A percentile compares a stretch with the other conserved stretches of the same genome.
Evolutionary conservation across 2,797 vertebrate genomes (phyloP).

Genomic region (Lemur catta): DNA sequence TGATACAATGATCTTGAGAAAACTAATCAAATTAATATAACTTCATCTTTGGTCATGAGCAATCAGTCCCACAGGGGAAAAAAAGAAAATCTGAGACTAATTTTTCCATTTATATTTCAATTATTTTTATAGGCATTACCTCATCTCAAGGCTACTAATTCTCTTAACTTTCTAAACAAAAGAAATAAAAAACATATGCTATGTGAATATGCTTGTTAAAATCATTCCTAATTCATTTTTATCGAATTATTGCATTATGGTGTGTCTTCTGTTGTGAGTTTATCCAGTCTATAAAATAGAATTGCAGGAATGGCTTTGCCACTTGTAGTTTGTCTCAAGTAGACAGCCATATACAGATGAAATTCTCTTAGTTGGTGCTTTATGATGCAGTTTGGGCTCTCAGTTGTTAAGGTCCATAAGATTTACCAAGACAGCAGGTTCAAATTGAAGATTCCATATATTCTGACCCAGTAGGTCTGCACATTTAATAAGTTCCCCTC

Average conservation of each 20-base stretch:
- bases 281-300: background rate
- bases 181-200: background rate
- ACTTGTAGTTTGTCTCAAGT: background rate
- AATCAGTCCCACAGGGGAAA: background rate
- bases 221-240: constrained; percentile 6
- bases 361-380: background rate
- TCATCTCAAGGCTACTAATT: background rate
- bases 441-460: background rate
- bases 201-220: background rate
- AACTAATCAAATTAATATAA: background rate
- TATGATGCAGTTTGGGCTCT: background rate
- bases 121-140: background rate
- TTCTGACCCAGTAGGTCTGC: background rate
- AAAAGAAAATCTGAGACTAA: background rate
- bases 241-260: background rate
- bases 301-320: background rate
- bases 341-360: background rate
- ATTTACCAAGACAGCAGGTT: background rate
- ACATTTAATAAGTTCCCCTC: background rate
- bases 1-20: background rate
- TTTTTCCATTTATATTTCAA: background rate
- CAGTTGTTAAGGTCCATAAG: background rate
- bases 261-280: background rate
- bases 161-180: background rate
- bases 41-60: background rate